These are phyloP conservation scores for Podarcis siculus DNA, from an alignment of 2,797 vertebrate species.

Conservation along the genomic window DNA sequence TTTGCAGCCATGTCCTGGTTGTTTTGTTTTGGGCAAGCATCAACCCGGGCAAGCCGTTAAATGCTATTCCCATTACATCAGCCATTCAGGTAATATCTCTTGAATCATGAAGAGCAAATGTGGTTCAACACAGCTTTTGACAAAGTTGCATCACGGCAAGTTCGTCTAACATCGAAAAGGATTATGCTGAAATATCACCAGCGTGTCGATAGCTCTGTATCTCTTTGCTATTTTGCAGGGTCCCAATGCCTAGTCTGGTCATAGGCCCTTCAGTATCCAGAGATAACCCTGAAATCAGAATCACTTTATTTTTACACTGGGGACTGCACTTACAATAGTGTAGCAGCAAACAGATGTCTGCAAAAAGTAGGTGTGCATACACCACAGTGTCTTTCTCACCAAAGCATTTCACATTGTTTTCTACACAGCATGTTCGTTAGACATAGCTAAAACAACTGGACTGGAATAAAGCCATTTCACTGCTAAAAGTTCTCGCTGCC, in stretches of 20 bases:
- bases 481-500: background rate
- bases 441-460: background rate
- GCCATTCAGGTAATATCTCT: too few species aligned
- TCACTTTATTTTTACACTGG: too few species aligned
- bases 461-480: background rate
- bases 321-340: background rate
- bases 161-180: background rate
- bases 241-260: background rate
- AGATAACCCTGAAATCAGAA: background rate
- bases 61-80: too few species aligned
- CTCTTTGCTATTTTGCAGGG: background rate
- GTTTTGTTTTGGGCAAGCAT: background rate
- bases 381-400: background rate
- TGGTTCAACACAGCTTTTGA: too few species aligned
- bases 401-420: background rate
- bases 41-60: background rate
- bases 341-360: background rate
- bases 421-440: background rate
- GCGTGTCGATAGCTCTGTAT: background rate
- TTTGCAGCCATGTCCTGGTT: background rate
- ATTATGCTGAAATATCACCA: background rate
- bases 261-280: background rate
- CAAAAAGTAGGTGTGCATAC: background rate
- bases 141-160: background rate
- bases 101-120: background rate